Conservation (phyloP, 1,140 invertebrate species). For the Zaprionus taronus region DNA sequence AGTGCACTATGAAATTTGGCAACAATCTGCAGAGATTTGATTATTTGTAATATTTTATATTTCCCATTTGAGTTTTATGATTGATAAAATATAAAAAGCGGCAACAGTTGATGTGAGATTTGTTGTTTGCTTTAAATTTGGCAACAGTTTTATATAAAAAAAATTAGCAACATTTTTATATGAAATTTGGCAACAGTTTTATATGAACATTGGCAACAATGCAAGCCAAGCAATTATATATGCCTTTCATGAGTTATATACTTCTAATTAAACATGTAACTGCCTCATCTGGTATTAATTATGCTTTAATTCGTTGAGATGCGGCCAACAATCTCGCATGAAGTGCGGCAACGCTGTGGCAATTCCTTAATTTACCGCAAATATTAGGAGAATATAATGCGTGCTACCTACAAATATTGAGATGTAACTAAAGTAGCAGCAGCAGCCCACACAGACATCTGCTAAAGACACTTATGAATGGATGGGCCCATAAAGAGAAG, state of each 20-base stretch:
- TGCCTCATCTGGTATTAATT: neutral
- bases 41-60: too few relatives aligned
- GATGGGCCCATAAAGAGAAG: neutral
- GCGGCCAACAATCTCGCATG: neutral
- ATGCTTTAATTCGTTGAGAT: slow-evolving; percentile 11
- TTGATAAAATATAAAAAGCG: too few relatives aligned
- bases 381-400: slow-evolving; percentile 15
- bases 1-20: neutral
- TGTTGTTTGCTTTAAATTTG: too few relatives aligned
- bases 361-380: slow-evolving; percentile 11
- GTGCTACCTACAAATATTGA: slow-evolving; percentile 26
- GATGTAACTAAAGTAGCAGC: slow-evolving; percentile 10
- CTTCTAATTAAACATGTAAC: neutral
- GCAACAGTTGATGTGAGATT: too few relatives aligned
- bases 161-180: slow-evolving; percentile 16
- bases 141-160: neutral
- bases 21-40: slow-evolving; percentile 10
- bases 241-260: neutral
- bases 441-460: slow-evolving; percentile 15
- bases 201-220: slow-evolving; percentile 5
- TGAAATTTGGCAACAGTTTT: neutral
- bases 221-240: neutral
- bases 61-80: too few relatives aligned
- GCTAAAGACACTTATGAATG: slow-evolving; percentile 15
- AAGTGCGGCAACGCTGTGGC: slow-evolving; percentile 11